Base-by-base conservation (phyloP, 2,113 vertebrate genomes). In the Chaenogobius annularis region DNA sequence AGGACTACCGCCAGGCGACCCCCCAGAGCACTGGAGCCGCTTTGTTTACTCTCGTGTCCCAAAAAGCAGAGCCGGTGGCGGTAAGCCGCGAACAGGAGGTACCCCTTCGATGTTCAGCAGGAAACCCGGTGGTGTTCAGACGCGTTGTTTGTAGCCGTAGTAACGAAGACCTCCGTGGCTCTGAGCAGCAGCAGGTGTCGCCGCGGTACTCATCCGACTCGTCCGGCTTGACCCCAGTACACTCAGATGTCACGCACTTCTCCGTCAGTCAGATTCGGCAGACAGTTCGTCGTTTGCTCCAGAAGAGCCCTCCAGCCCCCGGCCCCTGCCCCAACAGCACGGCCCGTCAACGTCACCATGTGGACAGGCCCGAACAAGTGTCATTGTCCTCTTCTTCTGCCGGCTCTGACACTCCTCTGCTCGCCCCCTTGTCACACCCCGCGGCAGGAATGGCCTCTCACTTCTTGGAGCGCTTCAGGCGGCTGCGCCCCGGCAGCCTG, bases 1-100 rank as follows among this genome's bases (percentile, higher is more conserved):
- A 94, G 78, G 98, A 99, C 92, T 99, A 99, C 80, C 91, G 97
- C 63, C 96, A 97, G 73, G 92, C 96, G 0, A 89, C 91, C 43
- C 90, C 88, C 20, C 90, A 85, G 0, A 92, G 88, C 0, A 86
- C 89, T 47, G 59, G 89, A 62, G 87, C 88, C 56, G 83, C 89
- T 0, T 72, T 79, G 5, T 85, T 93, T 3, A 13, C 90, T 23
- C 93, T 95, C 65, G 72, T 86, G 1, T 67, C 85, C 0, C 69
- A 88, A 7, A 90, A 90, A 50, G 69, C 86, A 0, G 95, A 94
- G 68, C 88, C 92, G 0, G 83, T 89, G 0, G 58, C 85, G 13
- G 66, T 80, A 0, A 75, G 74, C 22, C 70, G 74, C n/a, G 92
- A 94, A 68, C 89, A 85, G 72, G 93, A 93, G 80, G 84, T 84